Conservation (phyloP, 1,140 invertebrate species). For the Leptonema lineaticorne region DNA sequence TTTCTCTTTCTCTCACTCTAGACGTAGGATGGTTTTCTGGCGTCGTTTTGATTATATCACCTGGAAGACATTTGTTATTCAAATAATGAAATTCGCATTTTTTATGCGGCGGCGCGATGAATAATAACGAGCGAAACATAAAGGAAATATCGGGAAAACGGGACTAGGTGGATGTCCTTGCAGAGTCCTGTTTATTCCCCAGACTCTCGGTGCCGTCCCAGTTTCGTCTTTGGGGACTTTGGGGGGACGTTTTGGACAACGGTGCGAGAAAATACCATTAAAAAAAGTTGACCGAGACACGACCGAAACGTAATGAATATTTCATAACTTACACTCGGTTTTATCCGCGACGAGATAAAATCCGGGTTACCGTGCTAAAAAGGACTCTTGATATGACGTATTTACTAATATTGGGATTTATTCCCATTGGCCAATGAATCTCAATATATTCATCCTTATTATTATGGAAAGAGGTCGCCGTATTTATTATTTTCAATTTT, state of each 20-base stretch:
- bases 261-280: constrained; percentile 24
- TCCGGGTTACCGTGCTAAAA: too few relatives aligned
- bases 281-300: constrained; percentile 13
- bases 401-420: too few relatives aligned
- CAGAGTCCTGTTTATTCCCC: constrained; percentile 17
- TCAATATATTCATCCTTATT: too few relatives aligned
- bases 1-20: too few relatives aligned
- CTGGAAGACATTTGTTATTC: constrained; percentile 20
- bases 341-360: too few relatives aligned
- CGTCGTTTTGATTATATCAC: constrained; percentile 7
- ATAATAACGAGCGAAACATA: constrained; percentile 12
- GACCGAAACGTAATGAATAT: constrained; percentile 23
- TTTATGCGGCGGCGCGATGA: constrained; percentile 11
- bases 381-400: too few relatives aligned
- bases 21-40: too few relatives aligned
- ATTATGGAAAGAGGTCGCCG: too few relatives aligned
- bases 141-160: constrained; percentile 4
- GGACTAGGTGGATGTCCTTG: neutral
- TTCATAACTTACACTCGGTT: too few relatives aligned
- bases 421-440: too few relatives aligned
- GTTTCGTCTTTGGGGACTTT: constrained; percentile 15
- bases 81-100: constrained; percentile 21
- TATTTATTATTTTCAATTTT: too few relatives aligned
- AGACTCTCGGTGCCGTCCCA: neutral
- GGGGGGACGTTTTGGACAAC: neutral